Base-by-base conservation (phyloP, 2,797 vertebrate species). In the Anabacerthia variegaticeps region DNA sequence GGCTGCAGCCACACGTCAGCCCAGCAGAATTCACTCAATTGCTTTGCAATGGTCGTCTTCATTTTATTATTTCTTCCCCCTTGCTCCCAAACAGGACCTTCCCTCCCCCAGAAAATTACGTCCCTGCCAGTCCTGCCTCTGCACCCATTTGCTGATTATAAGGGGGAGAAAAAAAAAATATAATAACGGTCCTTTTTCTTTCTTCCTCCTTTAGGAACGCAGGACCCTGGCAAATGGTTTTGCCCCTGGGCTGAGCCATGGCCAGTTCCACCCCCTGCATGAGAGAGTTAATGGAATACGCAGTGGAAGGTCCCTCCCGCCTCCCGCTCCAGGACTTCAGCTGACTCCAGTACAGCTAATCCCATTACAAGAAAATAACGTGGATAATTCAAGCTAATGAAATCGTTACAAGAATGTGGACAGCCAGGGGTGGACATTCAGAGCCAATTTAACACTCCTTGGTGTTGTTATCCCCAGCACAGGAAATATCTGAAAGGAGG, bases 281-380 rank as follows among this genome's bases (percentile, higher is more conserved):
- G 77, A 72, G 81, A 20, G 84, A 96, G 93, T 90, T 96, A 96
- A 96, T 93, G 97, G 96, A 93, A 97, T 46, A 56, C 37, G 16
- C 71, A 52, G 94, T 6, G 1, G 80, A 96, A 8, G 36, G 66
- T 46, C 84, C 78, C 87, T 94, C 92, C 78, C 43, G 37, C 63
- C 95, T 87, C 71, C 96, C 16, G 85, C 76, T 95, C 92, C 94
- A 87, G 92, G 96, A 96, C 97, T 96, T 95, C 88, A 39, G 97
- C 95, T 89, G 97, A 97, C 96, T 97, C 95, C 85, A 95, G 96
- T 94, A 94, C 39, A 3, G 97, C 96, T 98, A 97, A 98, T 98
- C 98, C 97, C 97, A 97, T 98, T 98, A 98, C 95, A 94, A 95
- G 97, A 97, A 98, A 98, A 98, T 98, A 98, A 98, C 97, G 96